A percentile compares a stretch with the other conserved stretches of the same genome.
phyloP scores from a whole-genome alignment of 2,888 invertebrate species.

The Sylvicola cinctus region DNA sequence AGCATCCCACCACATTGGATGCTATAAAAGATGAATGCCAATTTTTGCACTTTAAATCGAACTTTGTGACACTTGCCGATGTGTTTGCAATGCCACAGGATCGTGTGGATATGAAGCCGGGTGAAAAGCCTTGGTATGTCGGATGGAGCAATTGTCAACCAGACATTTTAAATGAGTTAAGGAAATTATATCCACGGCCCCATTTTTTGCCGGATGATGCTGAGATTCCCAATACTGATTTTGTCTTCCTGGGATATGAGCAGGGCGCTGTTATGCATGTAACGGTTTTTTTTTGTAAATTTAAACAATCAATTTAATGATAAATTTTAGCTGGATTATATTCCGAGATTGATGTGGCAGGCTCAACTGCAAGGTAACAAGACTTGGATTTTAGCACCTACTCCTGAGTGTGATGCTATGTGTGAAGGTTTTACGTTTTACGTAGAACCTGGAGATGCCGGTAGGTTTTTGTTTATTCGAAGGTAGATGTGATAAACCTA shows the following conservation, averaged over 20 bases:
- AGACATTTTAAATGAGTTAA: constrained; percentile 47
- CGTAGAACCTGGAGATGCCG: constrained; percentile 70
- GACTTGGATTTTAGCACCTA: constrained; percentile 65
- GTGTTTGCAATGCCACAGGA: constrained; percentile 54
- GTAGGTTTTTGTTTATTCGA: constrained; percentile 27
- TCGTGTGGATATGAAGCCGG: constrained; percentile 37
- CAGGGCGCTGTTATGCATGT: constrained; percentile 83
- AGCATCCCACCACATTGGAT: constrained; percentile 46
- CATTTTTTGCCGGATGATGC: constrained; percentile 73
- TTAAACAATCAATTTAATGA: constrained; percentile 3
- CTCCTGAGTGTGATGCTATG: constrained; percentile 65
- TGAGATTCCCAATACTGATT: constrained; percentile 74
- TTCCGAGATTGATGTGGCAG: constrained; percentile 83
- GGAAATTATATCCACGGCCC: constrained; percentile 58
- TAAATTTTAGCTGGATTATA: constrained; percentile 57
- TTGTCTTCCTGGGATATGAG: constrained; percentile 81
- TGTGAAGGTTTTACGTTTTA: constrained; percentile 55
- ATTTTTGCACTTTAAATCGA: constrained; percentile 69
- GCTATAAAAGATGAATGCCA: constrained; percentile 64
- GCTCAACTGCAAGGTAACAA: constrained; percentile 74
- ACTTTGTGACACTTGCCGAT: constrained; percentile 52
- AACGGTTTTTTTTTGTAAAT: constrained; percentile 18
- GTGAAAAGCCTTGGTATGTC: constrained; percentile 65
- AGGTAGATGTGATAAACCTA: constrained; percentile 1
- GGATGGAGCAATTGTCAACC: constrained; percentile 87